Conservation (phyloP, 2,797 vertebrate species). For the Kryptopterus vitreolus region DNA sequence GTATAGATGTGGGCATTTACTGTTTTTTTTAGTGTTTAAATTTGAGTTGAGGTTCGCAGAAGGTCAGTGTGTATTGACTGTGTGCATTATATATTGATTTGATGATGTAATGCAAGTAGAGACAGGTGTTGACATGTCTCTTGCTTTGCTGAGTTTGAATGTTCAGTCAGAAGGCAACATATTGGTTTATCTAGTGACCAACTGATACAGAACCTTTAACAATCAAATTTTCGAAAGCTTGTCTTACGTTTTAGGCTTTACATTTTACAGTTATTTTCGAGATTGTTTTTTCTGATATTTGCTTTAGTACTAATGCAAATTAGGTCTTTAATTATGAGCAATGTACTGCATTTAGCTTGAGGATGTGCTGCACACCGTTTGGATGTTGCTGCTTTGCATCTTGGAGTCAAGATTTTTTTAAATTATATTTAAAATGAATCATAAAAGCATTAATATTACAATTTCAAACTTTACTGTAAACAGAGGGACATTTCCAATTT, state of each 20-base stretch:
- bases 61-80: background rate
- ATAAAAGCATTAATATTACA: slow-evolving; percentile 18
- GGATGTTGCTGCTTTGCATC: slow-evolving; percentile 13
- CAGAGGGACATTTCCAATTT: slow-evolving; percentile 6
- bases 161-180: background rate
- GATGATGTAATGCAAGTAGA: background rate
- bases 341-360: no score
- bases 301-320: background rate
- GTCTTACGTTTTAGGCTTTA: background rate
- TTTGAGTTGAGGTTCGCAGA: background rate
- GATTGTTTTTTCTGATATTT: background rate
- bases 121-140: background rate
- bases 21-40: background rate
- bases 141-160: background rate
- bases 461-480: background rate
- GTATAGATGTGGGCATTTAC: background rate
- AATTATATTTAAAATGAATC: background rate
- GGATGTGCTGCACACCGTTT: background rate
- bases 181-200: background rate
- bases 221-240: background rate
- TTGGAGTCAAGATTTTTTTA: background rate
- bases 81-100: background rate
- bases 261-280: background rate
- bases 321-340: background rate
- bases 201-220: background rate